phyloP scores from a whole-genome alignment of 2,888 invertebrate genomes.

The Drosophila paucipuncta region DNA sequence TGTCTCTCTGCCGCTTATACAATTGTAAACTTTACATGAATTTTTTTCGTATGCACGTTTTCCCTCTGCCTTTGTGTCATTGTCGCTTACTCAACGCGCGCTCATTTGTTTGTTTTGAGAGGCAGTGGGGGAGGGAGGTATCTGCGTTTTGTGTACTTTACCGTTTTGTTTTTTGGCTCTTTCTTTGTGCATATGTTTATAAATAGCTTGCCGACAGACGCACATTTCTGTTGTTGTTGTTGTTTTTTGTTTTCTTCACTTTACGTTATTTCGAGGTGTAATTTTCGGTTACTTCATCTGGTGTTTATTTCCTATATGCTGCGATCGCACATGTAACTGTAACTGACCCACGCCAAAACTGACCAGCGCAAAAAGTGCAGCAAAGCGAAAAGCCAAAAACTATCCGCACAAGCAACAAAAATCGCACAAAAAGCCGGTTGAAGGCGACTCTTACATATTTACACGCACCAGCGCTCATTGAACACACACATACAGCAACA shows the following conservation, averaged over 20 bases:
- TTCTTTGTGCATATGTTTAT: slow-evolving; percentile 3
- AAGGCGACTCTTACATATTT: slow-evolving; percentile 82
- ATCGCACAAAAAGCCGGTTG: slow-evolving; percentile 78
- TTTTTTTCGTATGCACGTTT: slow-evolving; percentile 57
- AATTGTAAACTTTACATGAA: slow-evolving; percentile 22
- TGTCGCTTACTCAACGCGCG: slow-evolving; percentile 51
- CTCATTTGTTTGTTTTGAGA: slow-evolving; percentile 32
- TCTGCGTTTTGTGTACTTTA: slow-evolving; percentile 26
- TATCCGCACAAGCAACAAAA: slow-evolving; percentile 34
- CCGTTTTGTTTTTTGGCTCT: slow-evolving; percentile 32
- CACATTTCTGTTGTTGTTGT: slow-evolving; percentile 28
- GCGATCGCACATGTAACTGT: slow-evolving; percentile 50
- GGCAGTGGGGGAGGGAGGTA: slow-evolving; percentile 11
- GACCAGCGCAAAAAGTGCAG: slow-evolving; percentile 69
- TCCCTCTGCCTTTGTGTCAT: slow-evolving; percentile 51
- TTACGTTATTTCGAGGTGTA: slow-evolving; percentile 32
- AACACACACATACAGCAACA: slow-evolving; percentile 71
- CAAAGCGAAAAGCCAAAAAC: slow-evolving; percentile 42
- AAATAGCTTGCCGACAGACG: slow-evolving; percentile 26
- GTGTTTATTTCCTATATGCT: slow-evolving; percentile 73
- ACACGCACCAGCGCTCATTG: slow-evolving; percentile 80
- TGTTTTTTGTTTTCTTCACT: slow-evolving; percentile 3
- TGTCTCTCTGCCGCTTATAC: slow-evolving; percentile 2
- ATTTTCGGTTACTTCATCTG: slow-evolving; percentile 72
- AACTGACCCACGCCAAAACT: slow-evolving; percentile 66